A percentile compares a stretch with the other conserved stretches of the same genome.
phyloP scores from a whole-genome alignment of 2,888 invertebrate species.

The Saturnia pavonia region DNA sequence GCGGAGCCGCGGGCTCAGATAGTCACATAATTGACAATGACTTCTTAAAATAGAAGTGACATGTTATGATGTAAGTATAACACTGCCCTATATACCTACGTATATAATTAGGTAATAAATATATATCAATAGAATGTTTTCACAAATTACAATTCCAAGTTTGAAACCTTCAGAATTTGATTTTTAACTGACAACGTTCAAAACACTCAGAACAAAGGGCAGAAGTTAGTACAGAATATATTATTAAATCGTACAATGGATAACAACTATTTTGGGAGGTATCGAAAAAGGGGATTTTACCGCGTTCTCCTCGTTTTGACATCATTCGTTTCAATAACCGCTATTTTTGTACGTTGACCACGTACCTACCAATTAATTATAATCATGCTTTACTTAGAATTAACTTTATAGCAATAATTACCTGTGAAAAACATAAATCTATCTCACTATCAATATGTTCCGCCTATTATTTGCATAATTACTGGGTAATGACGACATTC shows the following conservation, averaged over 20 bases:
- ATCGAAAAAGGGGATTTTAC: background rate
- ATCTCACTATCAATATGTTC: background rate
- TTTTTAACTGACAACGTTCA: no score
- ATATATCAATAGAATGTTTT: no score
- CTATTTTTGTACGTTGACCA: background rate
- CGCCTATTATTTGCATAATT: background rate
- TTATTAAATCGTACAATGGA: background rate
- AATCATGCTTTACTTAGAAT: no score
- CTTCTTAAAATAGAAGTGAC: no score
- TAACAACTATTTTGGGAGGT: background rate
- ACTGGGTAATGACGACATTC: background rate
- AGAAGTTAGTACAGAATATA: background rate
- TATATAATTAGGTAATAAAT: no score
- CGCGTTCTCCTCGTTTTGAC: background rate
- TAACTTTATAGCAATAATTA: background rate
- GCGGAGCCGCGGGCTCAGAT: no score
- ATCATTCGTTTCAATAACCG: background rate
- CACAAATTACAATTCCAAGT: no score
- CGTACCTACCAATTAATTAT: background rate
- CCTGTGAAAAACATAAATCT: background rate
- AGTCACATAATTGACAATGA: no score
- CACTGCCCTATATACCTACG: no score
- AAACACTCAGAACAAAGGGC: no score
- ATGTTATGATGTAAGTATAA: no score
- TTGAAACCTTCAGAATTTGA: no score